Evolutionary conservation across 2,888 invertebrate species (phyloP).

Genomic region (Phanerotoma sp.): DNA sequence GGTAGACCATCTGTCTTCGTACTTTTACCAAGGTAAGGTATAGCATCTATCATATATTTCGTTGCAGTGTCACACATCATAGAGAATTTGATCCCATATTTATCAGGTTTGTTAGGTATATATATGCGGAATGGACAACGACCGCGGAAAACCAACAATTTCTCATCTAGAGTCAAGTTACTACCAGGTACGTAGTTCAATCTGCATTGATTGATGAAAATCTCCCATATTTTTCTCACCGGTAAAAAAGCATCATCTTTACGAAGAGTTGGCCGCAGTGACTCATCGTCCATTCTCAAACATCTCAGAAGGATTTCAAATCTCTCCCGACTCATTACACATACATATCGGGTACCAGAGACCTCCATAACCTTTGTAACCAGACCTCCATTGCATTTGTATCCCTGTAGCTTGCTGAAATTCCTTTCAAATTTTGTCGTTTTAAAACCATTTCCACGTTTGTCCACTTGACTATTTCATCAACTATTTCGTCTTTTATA

Average conservation of each 20-base stretch:
- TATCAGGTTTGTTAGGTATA: conserved; percentile 20
- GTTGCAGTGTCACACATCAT: conserved; percentile 17
- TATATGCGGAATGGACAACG: conserved; percentile 11
- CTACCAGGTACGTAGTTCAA: conserved; percentile 31
- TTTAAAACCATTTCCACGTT: too few species aligned
- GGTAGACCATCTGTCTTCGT: too few species aligned
- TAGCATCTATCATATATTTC: conserved; percentile 14
- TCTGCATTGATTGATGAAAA: conserved; percentile 15
- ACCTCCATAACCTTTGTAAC: too few species aligned
- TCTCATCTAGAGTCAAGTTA: conserved; percentile 40
- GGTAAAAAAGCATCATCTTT: conserved; percentile 3
- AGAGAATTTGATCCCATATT: conserved; percentile 20
- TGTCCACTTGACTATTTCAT: too few species aligned
- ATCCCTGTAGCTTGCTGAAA: too few species aligned
- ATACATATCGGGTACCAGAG: too few species aligned
- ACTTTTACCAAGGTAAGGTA: conserved; percentile 14
- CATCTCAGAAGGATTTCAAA: conserved; percentile 9
- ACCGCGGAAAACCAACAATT: conserved; percentile 38
- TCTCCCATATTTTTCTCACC: conserved; percentile 12
- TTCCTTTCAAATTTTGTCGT: too few species aligned
- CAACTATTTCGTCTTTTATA: too few species aligned
- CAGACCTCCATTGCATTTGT: too few species aligned
- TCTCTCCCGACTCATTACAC: conserved; percentile 6
- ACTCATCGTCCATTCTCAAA: conserved; percentile 18
- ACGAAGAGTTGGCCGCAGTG: neutral